Conservation (phyloP, 2,113 vertebrate species). For the Castor canadensis region DNA sequence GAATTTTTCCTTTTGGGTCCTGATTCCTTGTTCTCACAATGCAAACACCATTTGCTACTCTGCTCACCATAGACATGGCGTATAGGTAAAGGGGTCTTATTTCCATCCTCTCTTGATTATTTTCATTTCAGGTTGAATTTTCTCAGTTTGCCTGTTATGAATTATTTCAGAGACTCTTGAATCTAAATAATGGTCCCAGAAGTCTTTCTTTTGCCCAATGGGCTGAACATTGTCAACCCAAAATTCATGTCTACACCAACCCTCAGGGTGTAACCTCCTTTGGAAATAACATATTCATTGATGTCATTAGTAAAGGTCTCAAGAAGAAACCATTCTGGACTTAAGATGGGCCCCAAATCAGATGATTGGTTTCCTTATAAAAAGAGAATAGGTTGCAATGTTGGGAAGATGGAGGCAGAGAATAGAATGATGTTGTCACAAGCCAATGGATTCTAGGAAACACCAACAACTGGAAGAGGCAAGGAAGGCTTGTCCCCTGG, state of each 20-base stretch:
- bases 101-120: neutral
- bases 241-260: neutral
- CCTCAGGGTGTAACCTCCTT: neutral
- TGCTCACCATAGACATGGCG: neutral
- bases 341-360: neutral
- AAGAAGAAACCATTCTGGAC: neutral
- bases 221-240: neutral
- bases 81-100: neutral
- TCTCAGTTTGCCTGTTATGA: neutral
- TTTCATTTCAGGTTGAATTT: neutral
- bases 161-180: neutral
- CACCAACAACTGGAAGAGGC: no score
- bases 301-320: neutral
- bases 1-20: neutral
- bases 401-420: neutral
- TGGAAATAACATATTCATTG: neutral
- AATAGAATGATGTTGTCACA: neutral
- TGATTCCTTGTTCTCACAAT: neutral
- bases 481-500: neutral
- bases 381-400: no score
- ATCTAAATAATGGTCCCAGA: neutral
- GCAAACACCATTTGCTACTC: fast-evolving
- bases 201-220: neutral
- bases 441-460: neutral
- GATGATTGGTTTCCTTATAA: neutral